These are phyloP conservation scores for Aspidoscelis tigris DNA, from an alignment of 2,113 vertebrate genomes.

Conservation along the genomic window DNA sequence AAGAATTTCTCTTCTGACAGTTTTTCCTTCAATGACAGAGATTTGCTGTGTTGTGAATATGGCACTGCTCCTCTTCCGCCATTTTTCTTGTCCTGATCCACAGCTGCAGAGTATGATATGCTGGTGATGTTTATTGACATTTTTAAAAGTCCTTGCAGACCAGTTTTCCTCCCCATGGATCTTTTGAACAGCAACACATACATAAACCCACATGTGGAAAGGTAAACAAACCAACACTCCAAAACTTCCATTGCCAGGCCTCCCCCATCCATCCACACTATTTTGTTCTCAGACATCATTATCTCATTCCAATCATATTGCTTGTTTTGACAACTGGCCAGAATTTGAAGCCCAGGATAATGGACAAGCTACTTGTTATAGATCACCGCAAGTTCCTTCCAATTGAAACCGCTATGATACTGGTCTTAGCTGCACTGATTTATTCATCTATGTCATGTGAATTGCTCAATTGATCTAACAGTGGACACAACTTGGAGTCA, in stretches of 20 bases:
- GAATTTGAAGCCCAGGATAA: not conserved
- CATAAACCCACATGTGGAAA: too few relatives aligned
- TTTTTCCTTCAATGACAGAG: too few relatives aligned
- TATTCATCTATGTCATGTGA: not conserved
- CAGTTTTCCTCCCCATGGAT: not conserved
- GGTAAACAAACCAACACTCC: too few relatives aligned
- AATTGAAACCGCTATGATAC: not conserved
- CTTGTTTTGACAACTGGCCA: not conserved
- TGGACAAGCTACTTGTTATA: too few relatives aligned
- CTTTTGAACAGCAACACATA: too few relatives aligned
- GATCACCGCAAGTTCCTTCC: not conserved
- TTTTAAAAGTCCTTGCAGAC: not conserved
- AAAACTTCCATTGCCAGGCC: not conserved
- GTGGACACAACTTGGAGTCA: not conserved
- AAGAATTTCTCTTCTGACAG: not conserved
- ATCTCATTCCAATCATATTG: not conserved
- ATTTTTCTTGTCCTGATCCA: too few relatives aligned
- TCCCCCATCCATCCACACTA: too few relatives aligned
- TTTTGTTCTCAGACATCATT: too few relatives aligned
- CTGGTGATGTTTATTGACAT: not conserved
- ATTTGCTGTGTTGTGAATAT: too few relatives aligned
- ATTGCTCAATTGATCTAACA: not conserved
- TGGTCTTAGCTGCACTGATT: not conserved
- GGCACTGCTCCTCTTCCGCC: too few relatives aligned
- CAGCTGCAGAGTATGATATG: not conserved